Evolutionary conservation across 2,113 vertebrate species (phyloP).

Genomic region (Sorex araneus): DNA sequence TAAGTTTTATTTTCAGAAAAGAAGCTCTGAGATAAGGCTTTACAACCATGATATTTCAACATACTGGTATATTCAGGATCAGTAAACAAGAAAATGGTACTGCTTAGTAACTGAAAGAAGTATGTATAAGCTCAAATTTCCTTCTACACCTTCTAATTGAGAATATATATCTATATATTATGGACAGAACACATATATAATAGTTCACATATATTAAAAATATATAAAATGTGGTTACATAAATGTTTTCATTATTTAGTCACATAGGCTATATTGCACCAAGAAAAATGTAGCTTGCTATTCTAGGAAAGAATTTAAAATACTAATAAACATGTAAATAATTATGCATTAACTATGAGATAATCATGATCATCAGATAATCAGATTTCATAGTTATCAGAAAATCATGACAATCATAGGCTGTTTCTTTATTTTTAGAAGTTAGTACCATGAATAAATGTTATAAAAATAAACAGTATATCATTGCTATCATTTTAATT

Average conservation of each 20-base stretch:
- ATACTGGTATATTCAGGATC: background rate
- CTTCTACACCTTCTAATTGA: too few relatives aligned
- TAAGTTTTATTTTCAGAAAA: background rate
- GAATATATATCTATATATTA: too few relatives aligned
- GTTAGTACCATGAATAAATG: background rate
- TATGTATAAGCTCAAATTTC: background rate
- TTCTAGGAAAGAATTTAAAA: background rate
- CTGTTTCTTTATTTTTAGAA: constrained; percentile 34
- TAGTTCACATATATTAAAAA: constrained; percentile 9
- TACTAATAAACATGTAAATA: background rate
- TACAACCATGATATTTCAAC: background rate
- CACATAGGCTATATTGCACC: background rate
- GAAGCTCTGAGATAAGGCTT: background rate
- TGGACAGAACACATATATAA: too few relatives aligned
- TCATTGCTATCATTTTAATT: background rate
- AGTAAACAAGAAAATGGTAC: background rate
- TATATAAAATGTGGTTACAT: background rate
- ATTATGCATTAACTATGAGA: background rate
- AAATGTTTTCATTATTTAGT: background rate
- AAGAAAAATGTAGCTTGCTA: background rate
- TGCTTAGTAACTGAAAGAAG: background rate
- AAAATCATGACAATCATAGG: background rate
- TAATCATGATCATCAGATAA: too few relatives aligned
- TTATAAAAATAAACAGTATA: background rate
- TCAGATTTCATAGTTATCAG: too few relatives aligned